A percentile compares a stretch with the other conserved stretches of the same genome.
Conservation (phyloP, 2,797 vertebrate species). For the Channallabes apus region DNA sequence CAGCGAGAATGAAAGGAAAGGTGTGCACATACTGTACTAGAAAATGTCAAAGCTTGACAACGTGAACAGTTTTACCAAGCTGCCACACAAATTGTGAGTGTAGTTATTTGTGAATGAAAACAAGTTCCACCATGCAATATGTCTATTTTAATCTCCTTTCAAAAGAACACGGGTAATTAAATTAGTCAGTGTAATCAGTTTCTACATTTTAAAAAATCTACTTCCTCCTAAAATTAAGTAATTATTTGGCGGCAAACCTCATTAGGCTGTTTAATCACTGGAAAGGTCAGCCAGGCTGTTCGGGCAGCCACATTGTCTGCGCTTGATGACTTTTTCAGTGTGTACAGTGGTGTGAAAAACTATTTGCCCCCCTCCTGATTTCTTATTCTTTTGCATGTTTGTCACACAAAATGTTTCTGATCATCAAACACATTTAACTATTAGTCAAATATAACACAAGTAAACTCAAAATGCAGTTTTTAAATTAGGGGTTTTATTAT, state of each 20-base stretch:
- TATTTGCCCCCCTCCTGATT: no score
- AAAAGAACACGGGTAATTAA: neutral
- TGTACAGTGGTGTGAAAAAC: no score
- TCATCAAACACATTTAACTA: no score
- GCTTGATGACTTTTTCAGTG: neutral
- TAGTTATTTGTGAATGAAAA: neutral
- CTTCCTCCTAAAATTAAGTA: constrained; percentile 1
- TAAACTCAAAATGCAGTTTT: no score
- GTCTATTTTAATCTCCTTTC: neutral
- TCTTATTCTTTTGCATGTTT: no score
- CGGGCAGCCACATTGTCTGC: neutral
- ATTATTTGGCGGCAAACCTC: constrained; percentile 5
- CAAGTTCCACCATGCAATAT: neutral
- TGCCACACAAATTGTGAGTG: neutral
- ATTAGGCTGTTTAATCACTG: constrained; percentile 24
- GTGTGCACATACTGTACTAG: neutral
- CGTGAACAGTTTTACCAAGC: neutral
- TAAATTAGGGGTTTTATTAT: no score
- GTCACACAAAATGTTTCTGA: no score
- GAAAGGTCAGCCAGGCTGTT: constrained; percentile 13
- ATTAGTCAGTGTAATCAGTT: neutral
- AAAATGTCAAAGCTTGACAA: neutral
- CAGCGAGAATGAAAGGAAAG: no score
- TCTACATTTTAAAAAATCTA: neutral
- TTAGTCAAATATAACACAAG: no score